Percentiles rank a stretch among this genome's conserved stretches.
phyloP scores from a whole-genome alignment of 2,113 vertebrate species.

The Muscicapa adusta region DNA sequence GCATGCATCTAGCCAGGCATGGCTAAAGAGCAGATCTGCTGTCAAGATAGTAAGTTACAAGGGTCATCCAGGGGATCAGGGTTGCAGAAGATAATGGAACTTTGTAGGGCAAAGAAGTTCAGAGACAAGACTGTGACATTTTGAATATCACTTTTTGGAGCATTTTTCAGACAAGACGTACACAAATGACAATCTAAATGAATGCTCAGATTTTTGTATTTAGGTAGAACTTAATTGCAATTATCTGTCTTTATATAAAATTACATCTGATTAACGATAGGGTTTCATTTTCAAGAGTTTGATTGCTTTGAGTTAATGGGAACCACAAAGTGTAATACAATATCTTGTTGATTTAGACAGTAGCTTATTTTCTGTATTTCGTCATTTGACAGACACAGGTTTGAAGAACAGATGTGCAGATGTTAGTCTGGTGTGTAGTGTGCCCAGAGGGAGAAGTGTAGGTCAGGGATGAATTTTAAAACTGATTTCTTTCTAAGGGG shows the following conservation, averaged over 20 bases:
- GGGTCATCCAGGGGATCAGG: background rate
- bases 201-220: background rate
- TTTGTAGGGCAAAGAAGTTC: background rate
- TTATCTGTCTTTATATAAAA: background rate
- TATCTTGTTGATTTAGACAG: conserved; percentile 15
- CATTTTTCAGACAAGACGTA: background rate
- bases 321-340: background rate
- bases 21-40: background rate
- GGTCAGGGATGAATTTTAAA: conserved; percentile 29
- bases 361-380: conserved; percentile 37
- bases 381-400: conserved; percentile 33
- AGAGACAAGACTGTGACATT: background rate
- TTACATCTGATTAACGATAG: background rate
- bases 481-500: background rate
- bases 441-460: conserved; percentile 31
- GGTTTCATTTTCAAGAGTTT: background rate
- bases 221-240: background rate
- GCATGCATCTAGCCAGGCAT: background rate
- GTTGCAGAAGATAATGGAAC: background rate
- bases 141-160: background rate
- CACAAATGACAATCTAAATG: background rate
- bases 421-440: background rate
- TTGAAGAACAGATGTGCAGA: conserved; percentile 43
- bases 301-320: background rate
- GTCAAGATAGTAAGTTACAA: background rate